Evolutionary conservation across 2,888 invertebrate species (phyloP).

Genomic region (Cantharis rustica): DNA sequence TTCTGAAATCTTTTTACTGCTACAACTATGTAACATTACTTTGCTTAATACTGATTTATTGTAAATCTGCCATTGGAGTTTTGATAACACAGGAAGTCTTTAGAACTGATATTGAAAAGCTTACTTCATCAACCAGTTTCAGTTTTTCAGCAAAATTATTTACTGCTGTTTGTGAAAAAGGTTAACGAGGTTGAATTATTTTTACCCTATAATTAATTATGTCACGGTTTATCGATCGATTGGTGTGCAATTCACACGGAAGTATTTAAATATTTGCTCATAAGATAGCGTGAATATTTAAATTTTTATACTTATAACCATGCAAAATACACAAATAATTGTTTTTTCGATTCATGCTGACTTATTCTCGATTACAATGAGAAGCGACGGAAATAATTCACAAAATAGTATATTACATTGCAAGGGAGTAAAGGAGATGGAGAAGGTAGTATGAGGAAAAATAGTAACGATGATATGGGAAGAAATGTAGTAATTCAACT

Average conservation of each 20-base stretch:
- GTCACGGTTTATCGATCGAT: not conserved
- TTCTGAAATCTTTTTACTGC: conserved; percentile 7
- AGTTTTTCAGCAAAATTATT: not conserved
- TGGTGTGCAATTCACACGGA: not conserved
- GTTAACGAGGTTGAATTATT: not conserved
- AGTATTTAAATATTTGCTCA: not conserved
- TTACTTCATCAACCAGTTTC: not conserved
- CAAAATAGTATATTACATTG: no score
- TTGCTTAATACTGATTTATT: conserved; percentile 16
- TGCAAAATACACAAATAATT: not conserved
- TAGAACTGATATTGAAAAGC: not conserved
- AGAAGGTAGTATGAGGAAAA: no score
- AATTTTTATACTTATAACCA: not conserved
- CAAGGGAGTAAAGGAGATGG: no score
- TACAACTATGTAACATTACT: conserved; percentile 9
- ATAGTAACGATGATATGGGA: no score
- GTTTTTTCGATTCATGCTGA: not conserved
- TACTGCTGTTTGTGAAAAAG: not conserved
- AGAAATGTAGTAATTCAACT: no score
- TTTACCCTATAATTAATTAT: not conserved
- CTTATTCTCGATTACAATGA: not conserved
- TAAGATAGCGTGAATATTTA: not conserved
- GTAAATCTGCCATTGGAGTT: conserved; percentile 7
- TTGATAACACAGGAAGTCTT: not conserved
- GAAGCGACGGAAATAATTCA: not conserved